Percentiles rank a stretch among this genome's conserved stretches.
Conservation (phyloP, 2,797 vertebrate species). For the Spea hammondii region DNA sequence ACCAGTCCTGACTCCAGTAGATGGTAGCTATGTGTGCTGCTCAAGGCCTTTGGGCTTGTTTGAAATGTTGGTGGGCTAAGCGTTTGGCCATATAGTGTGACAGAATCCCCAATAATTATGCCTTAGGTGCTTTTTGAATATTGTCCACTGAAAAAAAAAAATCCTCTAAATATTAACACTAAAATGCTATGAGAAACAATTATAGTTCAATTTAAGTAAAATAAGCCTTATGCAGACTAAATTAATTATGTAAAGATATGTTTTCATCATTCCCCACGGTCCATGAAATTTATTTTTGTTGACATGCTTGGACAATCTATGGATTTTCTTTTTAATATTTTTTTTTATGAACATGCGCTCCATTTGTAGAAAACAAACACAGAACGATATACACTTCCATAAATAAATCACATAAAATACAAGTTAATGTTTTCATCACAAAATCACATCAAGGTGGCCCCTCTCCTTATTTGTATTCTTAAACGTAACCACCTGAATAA, state of each 20-base stretch:
- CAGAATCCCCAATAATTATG: too few species aligned
- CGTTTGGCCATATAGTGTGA: too few species aligned
- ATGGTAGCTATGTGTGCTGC: too few species aligned
- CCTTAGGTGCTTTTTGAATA: too few species aligned
- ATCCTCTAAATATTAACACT: background rate
- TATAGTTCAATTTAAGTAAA: slow-evolving; percentile 1
- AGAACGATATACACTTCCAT: slow-evolving; percentile 78
- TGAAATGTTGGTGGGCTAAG: too few species aligned
- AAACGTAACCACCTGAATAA: background rate
- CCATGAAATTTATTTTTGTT: slow-evolving; percentile 43
- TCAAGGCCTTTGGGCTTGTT: too few species aligned
- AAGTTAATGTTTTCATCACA: slow-evolving; percentile 72
- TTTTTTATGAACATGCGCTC: slow-evolving; percentile 81
- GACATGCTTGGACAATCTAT: slow-evolving; percentile 63
- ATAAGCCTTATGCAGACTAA: slow-evolving; percentile 56
- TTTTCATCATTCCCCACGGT: slow-evolving; percentile 56
- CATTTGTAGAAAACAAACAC: slow-evolving; percentile 82
- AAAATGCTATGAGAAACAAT: background rate
- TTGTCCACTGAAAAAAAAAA: background rate
- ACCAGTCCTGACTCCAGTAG: too few species aligned
- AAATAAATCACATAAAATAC: slow-evolving; percentile 87
- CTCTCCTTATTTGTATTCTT: slow-evolving; percentile 71
- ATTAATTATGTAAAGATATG: slow-evolving; percentile 61
- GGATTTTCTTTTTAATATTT: slow-evolving; percentile 62
- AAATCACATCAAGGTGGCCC: slow-evolving; percentile 70